Evolutionary conservation across 2,113 vertebrate species (phyloP).

Genomic region (Rhinoderma darwinii): DNA sequence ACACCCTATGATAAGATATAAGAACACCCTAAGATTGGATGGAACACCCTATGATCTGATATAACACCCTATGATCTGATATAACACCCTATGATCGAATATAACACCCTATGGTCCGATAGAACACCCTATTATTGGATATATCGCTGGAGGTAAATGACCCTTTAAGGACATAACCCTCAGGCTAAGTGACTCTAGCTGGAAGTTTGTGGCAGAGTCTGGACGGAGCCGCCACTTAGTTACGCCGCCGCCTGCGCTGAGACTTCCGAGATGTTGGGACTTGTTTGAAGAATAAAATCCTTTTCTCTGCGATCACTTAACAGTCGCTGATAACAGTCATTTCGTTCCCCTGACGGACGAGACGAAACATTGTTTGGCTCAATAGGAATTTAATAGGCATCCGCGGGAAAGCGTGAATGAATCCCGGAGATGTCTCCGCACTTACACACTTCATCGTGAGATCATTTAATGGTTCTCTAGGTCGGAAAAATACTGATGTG

Average conservation of each 20-base stretch:
- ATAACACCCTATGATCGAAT: no score
- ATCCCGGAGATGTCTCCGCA: neutral
- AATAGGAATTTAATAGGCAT: constrained; percentile 43
- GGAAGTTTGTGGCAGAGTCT: no score
- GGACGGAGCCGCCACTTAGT: neutral
- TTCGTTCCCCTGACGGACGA: constrained; percentile 19
- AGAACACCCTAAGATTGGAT: no score
- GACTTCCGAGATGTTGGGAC: neutral
- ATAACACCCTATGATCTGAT: no score
- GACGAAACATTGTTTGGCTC: constrained; percentile 20
- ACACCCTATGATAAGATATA: no score
- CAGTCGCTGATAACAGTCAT: constrained; percentile 33
- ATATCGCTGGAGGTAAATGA: neutral
- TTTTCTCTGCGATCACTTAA: neutral
- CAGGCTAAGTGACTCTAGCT: neutral
- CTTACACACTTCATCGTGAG: constrained; percentile 21
- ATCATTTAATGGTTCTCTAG: constrained; percentile 45
- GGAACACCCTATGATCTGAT: no score
- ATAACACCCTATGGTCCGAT: neutral
- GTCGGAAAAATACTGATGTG: constrained; percentile 20
- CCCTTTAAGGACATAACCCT: neutral
- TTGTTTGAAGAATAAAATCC: neutral
- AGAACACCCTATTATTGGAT: no score
- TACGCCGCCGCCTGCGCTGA: neutral
- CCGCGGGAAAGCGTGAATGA: neutral